These are phyloP conservation scores for Carterocephalus palaemon DNA, from an alignment of 2,888 invertebrate species.

Conservation along the genomic window DNA sequence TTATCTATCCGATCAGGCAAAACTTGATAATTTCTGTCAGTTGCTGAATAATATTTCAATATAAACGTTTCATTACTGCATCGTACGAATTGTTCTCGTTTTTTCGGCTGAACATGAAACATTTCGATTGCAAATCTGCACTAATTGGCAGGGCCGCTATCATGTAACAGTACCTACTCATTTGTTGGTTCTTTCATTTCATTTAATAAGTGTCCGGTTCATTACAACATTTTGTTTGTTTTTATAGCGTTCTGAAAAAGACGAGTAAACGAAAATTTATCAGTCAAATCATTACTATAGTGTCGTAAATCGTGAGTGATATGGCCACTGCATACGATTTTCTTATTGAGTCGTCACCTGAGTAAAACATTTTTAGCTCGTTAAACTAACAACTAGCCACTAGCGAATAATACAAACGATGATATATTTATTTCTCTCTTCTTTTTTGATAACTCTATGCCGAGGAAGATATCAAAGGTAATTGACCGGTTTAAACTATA, in stretches of 20 bases:
- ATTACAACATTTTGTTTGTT: not conserved
- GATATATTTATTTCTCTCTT: no score
- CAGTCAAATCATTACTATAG: no score
- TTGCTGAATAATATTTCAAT: constrained; percentile 19
- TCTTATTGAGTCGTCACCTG: no score
- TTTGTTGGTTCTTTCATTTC: constrained; percentile 4
- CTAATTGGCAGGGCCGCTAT: constrained; percentile 18
- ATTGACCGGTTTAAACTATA: not conserved
- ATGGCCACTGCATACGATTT: no score
- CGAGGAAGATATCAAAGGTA: not conserved
- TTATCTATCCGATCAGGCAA: not conserved
- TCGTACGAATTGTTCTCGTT: constrained; percentile 11
- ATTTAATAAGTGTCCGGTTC: not conserved
- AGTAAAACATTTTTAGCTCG: no score
- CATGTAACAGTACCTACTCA: constrained; percentile 1
- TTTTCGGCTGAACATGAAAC: constrained; percentile 13
- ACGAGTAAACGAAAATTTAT: no score
- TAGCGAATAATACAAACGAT: not conserved
- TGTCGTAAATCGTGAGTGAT: no score
- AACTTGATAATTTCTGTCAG: no score
- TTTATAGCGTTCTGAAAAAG: no score
- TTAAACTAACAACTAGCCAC: not conserved
- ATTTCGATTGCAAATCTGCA: constrained; percentile 14
- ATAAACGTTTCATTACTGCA: constrained; percentile 18
- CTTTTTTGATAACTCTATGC: no score